A percentile compares a stretch with the other conserved stretches of the same genome.
phyloP scores from a whole-genome alignment of 2,888 invertebrate species.

The Balanococcus diminutus region DNA sequence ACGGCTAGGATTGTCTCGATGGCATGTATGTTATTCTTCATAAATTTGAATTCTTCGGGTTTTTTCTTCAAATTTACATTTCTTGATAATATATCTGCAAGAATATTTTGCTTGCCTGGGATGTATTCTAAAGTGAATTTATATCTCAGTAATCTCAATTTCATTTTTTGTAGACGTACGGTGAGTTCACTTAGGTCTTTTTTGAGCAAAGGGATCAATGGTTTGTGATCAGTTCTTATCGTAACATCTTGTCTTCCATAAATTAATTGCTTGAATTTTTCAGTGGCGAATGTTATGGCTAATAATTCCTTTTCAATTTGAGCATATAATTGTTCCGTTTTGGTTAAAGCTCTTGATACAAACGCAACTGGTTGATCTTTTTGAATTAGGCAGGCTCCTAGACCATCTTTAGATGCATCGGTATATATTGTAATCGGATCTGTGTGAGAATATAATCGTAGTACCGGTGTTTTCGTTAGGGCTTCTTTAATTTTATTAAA shows the following conservation, averaged over 20 bases:
- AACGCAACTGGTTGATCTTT: conserved; percentile 56
- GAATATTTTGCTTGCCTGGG: conserved; percentile 31
- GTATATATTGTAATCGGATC: conserved; percentile 52
- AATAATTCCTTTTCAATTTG: conserved; percentile 59
- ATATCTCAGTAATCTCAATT: conserved; percentile 41
- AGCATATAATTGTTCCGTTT: conserved; percentile 55
- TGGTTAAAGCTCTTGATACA: conserved; percentile 53
- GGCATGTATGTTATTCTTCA: too few species aligned
- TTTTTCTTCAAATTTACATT: too few species aligned
- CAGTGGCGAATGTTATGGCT: background rate
- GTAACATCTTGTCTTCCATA: conserved; percentile 47
- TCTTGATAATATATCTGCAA: conserved; percentile 40
- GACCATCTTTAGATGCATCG: conserved; percentile 56
- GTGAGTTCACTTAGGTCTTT: conserved; percentile 49
- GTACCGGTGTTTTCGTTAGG: conserved; percentile 46
- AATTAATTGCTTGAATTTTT: conserved; percentile 49
- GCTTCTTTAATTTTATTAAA: conserved; percentile 55
- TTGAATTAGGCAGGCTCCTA: conserved; percentile 56
- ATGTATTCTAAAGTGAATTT: conserved; percentile 4
- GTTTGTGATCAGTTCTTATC: conserved; percentile 55
- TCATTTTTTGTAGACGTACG: conserved; percentile 48
- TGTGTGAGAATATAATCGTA: conserved; percentile 53
- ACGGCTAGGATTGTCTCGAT: too few species aligned
- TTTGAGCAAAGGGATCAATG: conserved; percentile 51
- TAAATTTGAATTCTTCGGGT: too few species aligned